Evolutionary conservation across 1,140 invertebrate species (phyloP).

Genomic region (Yoshiicerus persimilis): DNA sequence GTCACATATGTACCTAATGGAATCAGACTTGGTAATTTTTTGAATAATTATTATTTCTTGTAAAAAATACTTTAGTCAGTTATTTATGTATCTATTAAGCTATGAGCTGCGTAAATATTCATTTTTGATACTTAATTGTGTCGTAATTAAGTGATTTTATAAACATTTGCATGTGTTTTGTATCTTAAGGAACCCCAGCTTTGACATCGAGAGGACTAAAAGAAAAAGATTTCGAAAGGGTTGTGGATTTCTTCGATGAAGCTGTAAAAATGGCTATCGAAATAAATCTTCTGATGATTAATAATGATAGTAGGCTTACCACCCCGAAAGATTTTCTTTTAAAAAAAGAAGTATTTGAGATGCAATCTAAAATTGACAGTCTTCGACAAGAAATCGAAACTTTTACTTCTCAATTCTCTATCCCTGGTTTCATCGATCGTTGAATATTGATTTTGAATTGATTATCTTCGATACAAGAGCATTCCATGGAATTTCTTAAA

Average conservation of each 20-base stretch:
- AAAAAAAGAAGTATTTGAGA: slow-evolving; percentile 54
- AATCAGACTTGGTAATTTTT: slow-evolving; percentile 58
- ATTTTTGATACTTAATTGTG: no score
- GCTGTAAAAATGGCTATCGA: slow-evolving; percentile 56
- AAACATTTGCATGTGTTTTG: no score
- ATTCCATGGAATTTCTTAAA: no score
- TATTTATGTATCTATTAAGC: no score
- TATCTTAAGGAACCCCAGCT: no score
- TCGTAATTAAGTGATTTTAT: no score
- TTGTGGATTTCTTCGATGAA: slow-evolving; percentile 64
- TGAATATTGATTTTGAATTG: no score
- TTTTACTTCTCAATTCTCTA: slow-evolving; percentile 61
- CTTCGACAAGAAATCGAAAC: slow-evolving; percentile 58
- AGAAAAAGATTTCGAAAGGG: slow-evolving; percentile 63
- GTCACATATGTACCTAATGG: slow-evolving; percentile 65
- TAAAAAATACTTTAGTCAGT: no score
- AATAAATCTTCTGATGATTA: slow-evolving; percentile 54
- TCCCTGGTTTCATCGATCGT: no score
- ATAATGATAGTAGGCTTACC: slow-evolving; percentile 61
- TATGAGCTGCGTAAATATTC: no score
- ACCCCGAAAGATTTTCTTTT: slow-evolving; percentile 58
- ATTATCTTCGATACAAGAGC: no score
- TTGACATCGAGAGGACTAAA: slow-evolving; percentile 65
- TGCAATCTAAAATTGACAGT: slow-evolving; percentile 54
- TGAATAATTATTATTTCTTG: no score